phyloP scores from a whole-genome alignment of 1,140 invertebrate genomes.

The Mactra quadrangularis region DNA sequence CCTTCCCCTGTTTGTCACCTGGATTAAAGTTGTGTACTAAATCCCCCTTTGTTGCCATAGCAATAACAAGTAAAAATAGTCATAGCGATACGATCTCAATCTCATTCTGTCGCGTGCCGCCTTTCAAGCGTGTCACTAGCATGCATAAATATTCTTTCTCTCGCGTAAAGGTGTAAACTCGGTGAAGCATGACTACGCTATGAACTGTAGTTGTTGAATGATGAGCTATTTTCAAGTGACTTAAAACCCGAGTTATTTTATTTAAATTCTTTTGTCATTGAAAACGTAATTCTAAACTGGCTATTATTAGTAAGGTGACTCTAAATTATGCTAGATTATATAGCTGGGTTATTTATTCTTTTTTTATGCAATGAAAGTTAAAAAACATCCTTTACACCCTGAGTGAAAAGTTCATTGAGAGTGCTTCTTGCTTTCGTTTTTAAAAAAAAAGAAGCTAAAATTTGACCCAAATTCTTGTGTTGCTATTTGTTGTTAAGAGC shows the following conservation, averaged over 20 bases:
- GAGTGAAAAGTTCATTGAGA: too few relatives aligned
- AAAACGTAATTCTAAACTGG: too few relatives aligned
- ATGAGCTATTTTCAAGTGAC: background rate
- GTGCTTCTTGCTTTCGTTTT: too few relatives aligned
- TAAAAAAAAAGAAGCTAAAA: too few relatives aligned
- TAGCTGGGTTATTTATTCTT: background rate
- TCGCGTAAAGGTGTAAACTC: slow-evolving; percentile 47
- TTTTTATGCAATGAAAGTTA: background rate
- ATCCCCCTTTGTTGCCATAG: slow-evolving; percentile 35
- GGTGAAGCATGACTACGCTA: slow-evolving; percentile 1
- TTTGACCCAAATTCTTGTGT: slow-evolving; percentile 43
- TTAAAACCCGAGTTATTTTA: background rate
- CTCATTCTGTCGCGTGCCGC: slow-evolving; percentile 49
- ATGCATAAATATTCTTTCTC: slow-evolving; percentile 44
- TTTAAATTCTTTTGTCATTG: too few relatives aligned
- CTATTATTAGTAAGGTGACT: too few relatives aligned
- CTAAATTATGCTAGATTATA: too few relatives aligned
- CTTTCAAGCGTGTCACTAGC: slow-evolving; percentile 45
- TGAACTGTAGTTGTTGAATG: background rate
- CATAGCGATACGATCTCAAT: slow-evolving; percentile 30
- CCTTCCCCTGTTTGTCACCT: slow-evolving; percentile 26
- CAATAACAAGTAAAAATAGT: slow-evolving; percentile 36
- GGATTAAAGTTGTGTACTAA: slow-evolving; percentile 12
- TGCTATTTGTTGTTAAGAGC: background rate
- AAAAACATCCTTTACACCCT: too few relatives aligned